phyloP scores from a whole-genome alignment of 2,888 invertebrate species.

The Criorhina ranunculi region DNA sequence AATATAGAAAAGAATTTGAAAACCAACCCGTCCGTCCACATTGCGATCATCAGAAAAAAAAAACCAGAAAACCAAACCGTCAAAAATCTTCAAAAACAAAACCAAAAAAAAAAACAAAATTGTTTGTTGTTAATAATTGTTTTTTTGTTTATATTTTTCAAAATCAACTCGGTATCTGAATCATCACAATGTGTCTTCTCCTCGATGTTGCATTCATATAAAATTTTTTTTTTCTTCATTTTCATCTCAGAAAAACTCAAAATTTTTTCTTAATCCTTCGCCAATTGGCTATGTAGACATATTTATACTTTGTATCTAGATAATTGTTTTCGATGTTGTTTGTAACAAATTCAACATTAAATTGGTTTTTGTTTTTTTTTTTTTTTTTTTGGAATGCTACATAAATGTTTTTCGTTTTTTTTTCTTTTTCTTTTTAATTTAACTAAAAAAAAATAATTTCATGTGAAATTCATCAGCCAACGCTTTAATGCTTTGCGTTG shows the following conservation, averaged over 20 bases:
- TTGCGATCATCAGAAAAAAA: conserved; percentile 70
- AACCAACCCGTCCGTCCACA: conserved; percentile 72
- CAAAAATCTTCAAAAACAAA: conserved; percentile 42
- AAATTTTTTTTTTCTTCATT: conserved; percentile 44
- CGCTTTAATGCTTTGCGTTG: conserved; percentile 32
- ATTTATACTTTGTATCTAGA: conserved; percentile 28
- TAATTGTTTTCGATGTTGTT: conserved; percentile 66
- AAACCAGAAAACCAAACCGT: conserved; percentile 27
- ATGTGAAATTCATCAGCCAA: conserved; percentile 52
- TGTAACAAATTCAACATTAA: conserved; percentile 55
- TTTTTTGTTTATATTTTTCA: conserved; percentile 28
- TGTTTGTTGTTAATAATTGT: conserved; percentile 23
- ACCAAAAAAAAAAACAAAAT: conserved; percentile 18
- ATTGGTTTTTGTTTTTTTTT: conserved; percentile 32
- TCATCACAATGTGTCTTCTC: conserved; percentile 74
- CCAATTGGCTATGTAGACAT: conserved; percentile 61
- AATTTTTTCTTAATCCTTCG: conserved; percentile 37
- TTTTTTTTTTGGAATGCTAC: conserved; percentile 62
- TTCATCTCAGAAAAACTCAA: conserved; percentile 42
- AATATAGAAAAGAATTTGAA: conserved; percentile 2
- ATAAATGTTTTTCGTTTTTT: conserved; percentile 19
- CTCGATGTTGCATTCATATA: conserved; percentile 72
- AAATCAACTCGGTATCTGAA: conserved; percentile 73
- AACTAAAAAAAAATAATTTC: conserved; percentile 17
- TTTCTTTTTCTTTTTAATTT: conserved; percentile 15